phyloP scores from a whole-genome alignment of 2,797 vertebrate species.

The Peromyscus melanophrys region DNA sequence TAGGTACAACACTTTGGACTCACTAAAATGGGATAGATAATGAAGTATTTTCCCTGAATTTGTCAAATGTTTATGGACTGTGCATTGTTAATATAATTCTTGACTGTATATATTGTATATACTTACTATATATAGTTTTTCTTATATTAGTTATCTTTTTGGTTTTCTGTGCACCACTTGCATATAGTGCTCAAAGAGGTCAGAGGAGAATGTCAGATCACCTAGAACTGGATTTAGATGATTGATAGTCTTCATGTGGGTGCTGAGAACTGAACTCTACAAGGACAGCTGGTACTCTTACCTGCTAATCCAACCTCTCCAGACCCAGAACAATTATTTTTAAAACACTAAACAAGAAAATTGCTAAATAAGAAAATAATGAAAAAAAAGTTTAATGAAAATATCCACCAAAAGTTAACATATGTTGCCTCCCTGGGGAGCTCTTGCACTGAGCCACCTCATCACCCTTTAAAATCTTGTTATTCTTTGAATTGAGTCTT shows the following conservation, averaged over 20 bases:
- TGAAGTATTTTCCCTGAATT: too few relatives aligned
- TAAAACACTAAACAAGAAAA: neutral
- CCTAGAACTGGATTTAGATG: neutral
- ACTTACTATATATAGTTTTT: too few relatives aligned
- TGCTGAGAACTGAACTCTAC: neutral
- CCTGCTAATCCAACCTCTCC: neutral
- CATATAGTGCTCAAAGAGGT: neutral
- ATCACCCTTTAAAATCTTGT: neutral
- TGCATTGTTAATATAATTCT: too few relatives aligned
- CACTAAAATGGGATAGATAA: too few relatives aligned
- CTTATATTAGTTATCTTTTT: neutral
- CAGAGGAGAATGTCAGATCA: too few relatives aligned
- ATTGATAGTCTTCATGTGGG: neutral
- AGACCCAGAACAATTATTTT: neutral
- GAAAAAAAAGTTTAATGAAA: neutral
- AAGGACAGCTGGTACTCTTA: neutral
- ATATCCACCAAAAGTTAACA: neutral
- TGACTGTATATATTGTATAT: too few relatives aligned
- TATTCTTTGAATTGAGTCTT: neutral
- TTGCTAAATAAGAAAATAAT: neutral
- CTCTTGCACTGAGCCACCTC: neutral
- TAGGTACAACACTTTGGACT: too few relatives aligned
- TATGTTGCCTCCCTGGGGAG: rapidly evolving
- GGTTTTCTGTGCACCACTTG: neutral
- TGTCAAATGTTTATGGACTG: too few relatives aligned